These are phyloP conservation scores for Elegia similella DNA, from an alignment of 2,888 invertebrate genomes.

Conservation along the genomic window DNA sequence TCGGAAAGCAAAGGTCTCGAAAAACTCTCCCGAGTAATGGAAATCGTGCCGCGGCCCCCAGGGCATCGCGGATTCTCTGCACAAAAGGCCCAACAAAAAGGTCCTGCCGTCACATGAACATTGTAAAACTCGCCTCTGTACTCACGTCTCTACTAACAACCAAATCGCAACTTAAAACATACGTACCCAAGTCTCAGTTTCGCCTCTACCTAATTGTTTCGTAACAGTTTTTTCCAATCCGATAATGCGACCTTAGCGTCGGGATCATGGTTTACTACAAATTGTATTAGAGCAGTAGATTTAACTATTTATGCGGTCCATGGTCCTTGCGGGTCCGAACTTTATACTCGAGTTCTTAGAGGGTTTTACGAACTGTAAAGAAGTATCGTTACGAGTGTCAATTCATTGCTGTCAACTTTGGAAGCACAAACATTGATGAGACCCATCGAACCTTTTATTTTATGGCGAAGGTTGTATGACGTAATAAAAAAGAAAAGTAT, in stretches of 20 bases:
- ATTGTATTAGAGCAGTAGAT: slow-evolving; percentile 80
- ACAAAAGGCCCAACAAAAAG: slow-evolving; percentile 80
- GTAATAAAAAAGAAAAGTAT: too few species aligned
- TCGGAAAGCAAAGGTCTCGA: slow-evolving; percentile 57
- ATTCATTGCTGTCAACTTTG: slow-evolving; percentile 9
- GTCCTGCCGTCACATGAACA: slow-evolving; percentile 78
- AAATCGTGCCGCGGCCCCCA: slow-evolving; percentile 72
- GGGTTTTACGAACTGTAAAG: slow-evolving; percentile 15
- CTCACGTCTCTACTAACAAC: slow-evolving; percentile 49
- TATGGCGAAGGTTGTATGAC: not conserved
- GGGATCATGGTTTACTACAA: slow-evolving; percentile 82
- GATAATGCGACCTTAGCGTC: slow-evolving; percentile 80
- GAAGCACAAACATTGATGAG: slow-evolving; percentile 1
- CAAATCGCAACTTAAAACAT: slow-evolving; percentile 51
- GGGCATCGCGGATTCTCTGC: slow-evolving; percentile 73
- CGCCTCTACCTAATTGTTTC: slow-evolving; percentile 41
- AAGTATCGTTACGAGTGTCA: slow-evolving; percentile 8
- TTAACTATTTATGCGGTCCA: slow-evolving; percentile 74
- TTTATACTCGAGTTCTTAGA: slow-evolving; percentile 18
- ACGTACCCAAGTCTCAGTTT: slow-evolving; percentile 50
- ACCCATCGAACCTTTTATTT: not conserved
- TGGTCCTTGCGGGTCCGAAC: slow-evolving; percentile 27
- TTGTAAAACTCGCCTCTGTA: slow-evolving; percentile 75
- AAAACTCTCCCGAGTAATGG: slow-evolving; percentile 77
- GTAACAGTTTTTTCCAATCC: slow-evolving; percentile 79